Base-by-base conservation (phyloP, 2,888 invertebrate genomes). In the Perithous albicinctus region DNA sequence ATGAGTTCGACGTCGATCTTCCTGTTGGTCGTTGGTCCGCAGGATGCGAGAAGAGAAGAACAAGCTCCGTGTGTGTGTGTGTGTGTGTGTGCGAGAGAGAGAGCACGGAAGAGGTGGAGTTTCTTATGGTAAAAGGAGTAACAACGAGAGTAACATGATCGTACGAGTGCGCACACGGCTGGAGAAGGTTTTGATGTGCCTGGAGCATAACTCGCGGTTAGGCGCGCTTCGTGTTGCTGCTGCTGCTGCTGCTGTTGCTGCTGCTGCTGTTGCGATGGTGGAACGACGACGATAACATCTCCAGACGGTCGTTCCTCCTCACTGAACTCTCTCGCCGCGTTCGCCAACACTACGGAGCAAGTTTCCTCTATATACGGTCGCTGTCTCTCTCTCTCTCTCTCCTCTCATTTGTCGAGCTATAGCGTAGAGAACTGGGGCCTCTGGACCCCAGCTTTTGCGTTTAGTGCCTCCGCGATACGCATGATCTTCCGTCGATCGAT, bases 271-370 rank as follows among this genome's bases (percentile, higher is more conserved):
- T 72, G 46, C 41, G 74, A 79, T 74, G 84, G 61, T 61, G 76
- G 74, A 80, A 82, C 56, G 78, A 72, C 63, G 72, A 78, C 75
- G 85, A 86, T 86, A 85, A 85, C 83, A 86, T 86, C 86, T 85
- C 84, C 85, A 86, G 86, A 86, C 85, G 85, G 81, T 82, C 86
- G 84, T 86, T 85, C 83, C 85, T 83, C 84, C 81, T 84, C 64
- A 78, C 85, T 78, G 81, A 77, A 64, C 81, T 61, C 77, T 72
- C 77, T 10, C 20, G 63, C 66, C 73, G 76, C 38, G 46, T 64
- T 72, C 56, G 54, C 38, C 46, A 38, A 4, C 32, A 15, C 41
- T n/a, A 48, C 43, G 7, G 41, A 41, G 54, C 54, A n/a, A n/a
- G n/a, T n/a, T n/a, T n/a, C n/a, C n/a, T n/a, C n/a, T n/a, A n/a